Evolutionary conservation across 2,113 vertebrate species (phyloP).

Genomic region (Centropus unirufus): DNA sequence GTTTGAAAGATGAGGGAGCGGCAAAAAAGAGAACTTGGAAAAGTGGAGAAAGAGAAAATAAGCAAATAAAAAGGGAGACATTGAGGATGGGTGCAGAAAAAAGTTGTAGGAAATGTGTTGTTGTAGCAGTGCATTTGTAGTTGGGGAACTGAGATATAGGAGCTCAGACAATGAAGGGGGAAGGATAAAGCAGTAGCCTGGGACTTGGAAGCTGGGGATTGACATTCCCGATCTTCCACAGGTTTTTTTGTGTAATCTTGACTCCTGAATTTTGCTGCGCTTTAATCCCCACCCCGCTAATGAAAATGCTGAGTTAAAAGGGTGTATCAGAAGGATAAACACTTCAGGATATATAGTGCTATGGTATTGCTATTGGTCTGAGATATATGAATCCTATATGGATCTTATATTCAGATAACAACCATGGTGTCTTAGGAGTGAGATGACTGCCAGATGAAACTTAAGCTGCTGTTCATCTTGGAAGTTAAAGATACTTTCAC

Average conservation of each 20-base stretch:
- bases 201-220: not conserved
- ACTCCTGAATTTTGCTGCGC: not conserved
- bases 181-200: not conserved
- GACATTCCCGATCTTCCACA: not conserved
- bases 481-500: not conserved
- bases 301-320: not conserved
- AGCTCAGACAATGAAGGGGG: accelerated
- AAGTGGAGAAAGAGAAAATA: not conserved
- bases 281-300: not conserved
- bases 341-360: not conserved
- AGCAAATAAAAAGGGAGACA: not conserved
- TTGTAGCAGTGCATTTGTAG: not conserved
- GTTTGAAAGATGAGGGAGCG: not conserved
- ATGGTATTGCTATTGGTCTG: not conserved
- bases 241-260: not conserved
- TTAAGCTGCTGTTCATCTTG: not conserved
- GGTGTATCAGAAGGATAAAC: not conserved
- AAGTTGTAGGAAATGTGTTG: not conserved
- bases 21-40: not conserved
- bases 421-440: not conserved
- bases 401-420: not conserved
- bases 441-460: not conserved
- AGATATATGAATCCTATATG: not conserved
- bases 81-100: not conserved
- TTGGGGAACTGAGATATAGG: not conserved